Base-by-base conservation (phyloP, 2,888 invertebrate species). In the Dugesia japonica region DNA sequence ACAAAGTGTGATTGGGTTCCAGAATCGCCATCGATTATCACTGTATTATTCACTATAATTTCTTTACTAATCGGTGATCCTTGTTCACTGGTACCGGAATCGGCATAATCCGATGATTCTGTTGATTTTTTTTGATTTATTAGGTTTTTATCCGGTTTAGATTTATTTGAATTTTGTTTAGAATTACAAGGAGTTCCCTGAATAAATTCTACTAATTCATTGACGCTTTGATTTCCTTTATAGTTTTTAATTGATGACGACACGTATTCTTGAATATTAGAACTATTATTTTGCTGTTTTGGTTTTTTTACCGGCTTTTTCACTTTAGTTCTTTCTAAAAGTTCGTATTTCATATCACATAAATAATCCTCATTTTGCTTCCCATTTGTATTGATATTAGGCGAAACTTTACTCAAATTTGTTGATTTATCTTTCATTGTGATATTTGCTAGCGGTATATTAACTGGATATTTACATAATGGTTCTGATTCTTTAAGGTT, bases 191-290 rank as follows among this genome's bases (percentile, higher is more conserved):
- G n/a, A n/a, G 56, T 56, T n/a, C 56, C 56, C 17, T 56, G 56
- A n/a, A 56, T 56, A 56, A 56, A 56, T 23, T 56, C 9, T n/a
- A 56, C 56, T n/a, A 56, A 23, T 20, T 56, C 56, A 23, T 56
- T 56, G 4, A 56, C 56, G n/a, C 56, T 56, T 56, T 56, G n/a
- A 56, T 56, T 23, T 56, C 56, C 56, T 56, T 56, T 56, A 23
- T 56, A 56, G n/a, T 56, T 56, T 23, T 56, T 56, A 4, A 56
- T 23, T 9, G 56, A 56, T 4, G 56, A 56, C 56, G 56, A 56
- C 4, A 56, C 56, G n/a, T 56, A 56, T 23, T 56, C 56, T 56
- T 56, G 56, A 23, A 56, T 56, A n/a, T 56, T 56, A n/a, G 4
- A 13, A 1, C 4, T 13, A 23, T 23, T 56, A 56, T 56, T 56